phyloP scores from a whole-genome alignment of 35 echinoderm and acorn worm species.

The Ophioderma brevispina region DNA sequence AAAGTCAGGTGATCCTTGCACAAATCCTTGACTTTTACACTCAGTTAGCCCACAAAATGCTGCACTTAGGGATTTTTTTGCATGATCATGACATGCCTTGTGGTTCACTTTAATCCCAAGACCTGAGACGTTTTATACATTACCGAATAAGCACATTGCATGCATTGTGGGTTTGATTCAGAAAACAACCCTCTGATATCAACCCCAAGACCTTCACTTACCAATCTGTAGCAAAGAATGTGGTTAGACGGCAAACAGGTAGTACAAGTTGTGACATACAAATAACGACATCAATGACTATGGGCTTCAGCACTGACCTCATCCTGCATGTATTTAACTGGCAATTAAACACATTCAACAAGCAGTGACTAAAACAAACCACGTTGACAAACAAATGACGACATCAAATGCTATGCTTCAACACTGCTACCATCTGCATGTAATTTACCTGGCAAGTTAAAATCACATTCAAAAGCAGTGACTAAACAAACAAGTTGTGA shows the following conservation, averaged over 20 bases:
- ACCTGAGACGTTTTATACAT: no score
- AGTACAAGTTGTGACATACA: conserved; percentile 99
- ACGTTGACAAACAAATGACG: conserved; percentile 65
- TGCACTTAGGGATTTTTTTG: no score
- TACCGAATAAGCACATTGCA: no score
- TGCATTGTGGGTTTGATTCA: no score
- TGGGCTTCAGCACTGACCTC: conserved; percentile 91
- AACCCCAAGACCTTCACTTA: conserved; percentile 19
- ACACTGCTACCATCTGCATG: conserved; percentile 95
- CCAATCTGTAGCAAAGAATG: conserved; percentile 97
- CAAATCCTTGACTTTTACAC: no score
- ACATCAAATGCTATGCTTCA: conserved; percentile 99
- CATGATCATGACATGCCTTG: no score
- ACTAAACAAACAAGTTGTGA: not conserved
- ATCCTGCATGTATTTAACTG: conserved; percentile 98
- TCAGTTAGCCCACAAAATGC: no score
- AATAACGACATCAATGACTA: no score
- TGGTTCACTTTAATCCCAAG: no score
- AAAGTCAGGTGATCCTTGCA: no score
- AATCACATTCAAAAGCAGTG: not conserved
- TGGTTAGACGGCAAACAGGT: conserved; percentile 92
- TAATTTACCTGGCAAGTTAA: conserved; percentile 85
- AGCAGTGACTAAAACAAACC: conserved; percentile 9
- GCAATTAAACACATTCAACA: not conserved
- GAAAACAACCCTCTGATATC: no score